Base-by-base conservation (phyloP, 2,113 vertebrate species). In the Trogon surrucura region DNA sequence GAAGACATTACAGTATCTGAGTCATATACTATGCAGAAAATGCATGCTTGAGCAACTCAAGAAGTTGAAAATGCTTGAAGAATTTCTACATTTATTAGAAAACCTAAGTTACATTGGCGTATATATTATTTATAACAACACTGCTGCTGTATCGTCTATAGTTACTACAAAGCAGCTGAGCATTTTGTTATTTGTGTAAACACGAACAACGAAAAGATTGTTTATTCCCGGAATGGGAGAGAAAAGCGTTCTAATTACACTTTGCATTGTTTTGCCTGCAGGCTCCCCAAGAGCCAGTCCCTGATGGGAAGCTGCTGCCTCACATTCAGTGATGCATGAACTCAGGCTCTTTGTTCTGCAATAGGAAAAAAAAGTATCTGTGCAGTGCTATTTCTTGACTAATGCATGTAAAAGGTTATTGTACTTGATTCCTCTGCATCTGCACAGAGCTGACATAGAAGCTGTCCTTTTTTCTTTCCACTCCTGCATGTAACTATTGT, bases 111-210 rank as follows among this genome's bases (percentile, higher is more conserved):
- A 57, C 38, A 8, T 54, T 90, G 85, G 21, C 70, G 70, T 79
- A 82, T 95, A 57, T 95, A 91, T 95, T 94, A 96, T 96, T 94
- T 96, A 96, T 74, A 94, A 96, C 86, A 94, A 66, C 54, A 61
- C n/a, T 88, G 44, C 51, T 90, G 70, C 79, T 79, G 34, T 93
- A 91, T 91, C 4, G 0, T 81, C 77, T 94, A 79, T 66, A 77
- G 44, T 90, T 80, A 47, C 83, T 93, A 84, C 84, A 89, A 48
- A 0, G 3, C 87, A 95, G 79, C 74, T 96, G 94, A 97, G 54
- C 70, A 89, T 96, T 97, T 96, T 97, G 74, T 94, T 95, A 75
- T 83, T 94, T 93, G 79, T 97, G 86, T 96, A 96, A 97, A 96
- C 93, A 94, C n/a, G 88, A 91, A 96, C 88, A 95, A 94, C 4